Conservation (phyloP, 2,888 invertebrate genomes). For the Idaea straminata region DNA sequence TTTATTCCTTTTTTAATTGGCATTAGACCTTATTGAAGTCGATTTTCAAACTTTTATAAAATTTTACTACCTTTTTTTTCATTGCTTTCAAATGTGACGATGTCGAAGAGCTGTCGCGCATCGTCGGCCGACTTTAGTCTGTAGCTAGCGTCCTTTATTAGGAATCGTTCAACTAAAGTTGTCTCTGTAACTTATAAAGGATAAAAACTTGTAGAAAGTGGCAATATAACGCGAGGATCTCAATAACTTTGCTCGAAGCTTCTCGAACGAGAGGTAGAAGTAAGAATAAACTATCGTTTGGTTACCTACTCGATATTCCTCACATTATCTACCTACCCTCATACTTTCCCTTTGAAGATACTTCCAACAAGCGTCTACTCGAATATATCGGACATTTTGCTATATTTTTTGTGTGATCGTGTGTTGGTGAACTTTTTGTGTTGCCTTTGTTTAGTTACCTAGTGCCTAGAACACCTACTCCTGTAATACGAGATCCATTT, state of each 20-base stretch:
- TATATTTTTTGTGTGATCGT: not conserved
- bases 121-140: no score
- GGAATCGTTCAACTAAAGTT: not conserved
- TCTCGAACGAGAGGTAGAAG: not conserved
- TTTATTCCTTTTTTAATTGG: no score
- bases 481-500: no score
- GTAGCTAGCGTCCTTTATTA: not conserved
- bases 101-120: no score
- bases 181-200: not conserved
- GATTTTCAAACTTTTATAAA: no score
- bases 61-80: no score
- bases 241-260: not conserved
- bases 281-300: not conserved
- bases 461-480: no score
- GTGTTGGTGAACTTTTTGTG: not conserved
- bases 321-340: not conserved
- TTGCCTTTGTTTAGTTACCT: not conserved
- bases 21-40: no score
- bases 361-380: not conserved
- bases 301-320: not conserved
- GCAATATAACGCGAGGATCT: not conserved
- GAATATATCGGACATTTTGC: not conserved
- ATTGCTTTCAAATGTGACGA: no score
- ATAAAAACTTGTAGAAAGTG: not conserved
- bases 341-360: not conserved